Evolutionary conservation across 2,113 vertebrate species (phyloP).

Genomic region (Fulmarus glacialis): DNA sequence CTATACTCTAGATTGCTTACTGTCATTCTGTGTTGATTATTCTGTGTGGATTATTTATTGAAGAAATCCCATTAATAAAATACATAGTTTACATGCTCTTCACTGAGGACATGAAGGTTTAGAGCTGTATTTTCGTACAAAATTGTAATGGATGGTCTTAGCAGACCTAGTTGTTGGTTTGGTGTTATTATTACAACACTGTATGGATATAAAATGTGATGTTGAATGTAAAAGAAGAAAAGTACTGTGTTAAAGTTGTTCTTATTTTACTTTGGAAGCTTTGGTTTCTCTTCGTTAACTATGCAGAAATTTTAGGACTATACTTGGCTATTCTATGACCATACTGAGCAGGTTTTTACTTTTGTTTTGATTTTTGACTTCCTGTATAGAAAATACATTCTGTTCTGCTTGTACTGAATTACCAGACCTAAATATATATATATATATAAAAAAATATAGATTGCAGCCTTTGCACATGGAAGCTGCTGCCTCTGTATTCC

Average conservation of each 20-base stretch:
- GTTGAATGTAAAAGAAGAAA: neutral
- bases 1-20: neutral
- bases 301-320: neutral
- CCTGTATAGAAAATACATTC: slow-evolving; percentile 12
- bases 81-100: neutral
- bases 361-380: slow-evolving; percentile 15
- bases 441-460: neutral
- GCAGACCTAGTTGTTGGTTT: neutral
- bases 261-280: neutral
- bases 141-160: neutral
- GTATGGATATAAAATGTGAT: neutral
- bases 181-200: neutral
- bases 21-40: neutral
- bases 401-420: slow-evolving; percentile 14
- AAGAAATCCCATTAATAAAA: neutral
- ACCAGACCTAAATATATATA: neutral
- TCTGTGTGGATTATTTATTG: neutral
- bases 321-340: neutral
- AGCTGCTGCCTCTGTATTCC: neutral
- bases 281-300: neutral
- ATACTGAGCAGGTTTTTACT: neutral
- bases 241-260: neutral
- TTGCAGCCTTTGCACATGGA: neutral
- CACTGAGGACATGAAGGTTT: neutral
- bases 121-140: neutral